phyloP scores from a whole-genome alignment of 1,140 invertebrate species.

The Lordiphosa stackelbergi region DNA sequence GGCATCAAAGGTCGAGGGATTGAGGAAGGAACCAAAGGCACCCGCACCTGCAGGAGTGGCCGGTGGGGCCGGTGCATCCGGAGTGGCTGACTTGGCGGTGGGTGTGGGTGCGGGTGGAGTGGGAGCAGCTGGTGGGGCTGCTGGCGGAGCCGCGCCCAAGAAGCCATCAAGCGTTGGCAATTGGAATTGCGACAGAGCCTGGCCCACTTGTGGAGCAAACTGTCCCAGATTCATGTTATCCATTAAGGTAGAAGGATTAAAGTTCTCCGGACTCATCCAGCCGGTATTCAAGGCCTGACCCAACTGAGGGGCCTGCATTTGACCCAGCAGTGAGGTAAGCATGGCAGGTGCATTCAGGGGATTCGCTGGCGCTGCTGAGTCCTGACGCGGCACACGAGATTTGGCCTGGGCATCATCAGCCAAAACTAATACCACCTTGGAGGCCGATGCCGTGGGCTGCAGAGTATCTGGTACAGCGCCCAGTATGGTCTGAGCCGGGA shows the following conservation, averaged over 20 bases:
- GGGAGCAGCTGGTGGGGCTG: conserved; percentile 4
- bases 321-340: conserved; percentile 18
- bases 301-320: conserved; percentile 14
- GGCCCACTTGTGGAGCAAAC: conserved; percentile 19
- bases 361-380: conserved; percentile 12
- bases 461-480: conserved; percentile 36
- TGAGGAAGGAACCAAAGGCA: background rate
- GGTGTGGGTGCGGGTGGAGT: background rate
- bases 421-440: conserved; percentile 67
- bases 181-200: conserved; percentile 8
- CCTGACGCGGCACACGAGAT: conserved; percentile 50
- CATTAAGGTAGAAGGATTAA: background rate
- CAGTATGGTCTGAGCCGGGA: conserved; percentile 42
- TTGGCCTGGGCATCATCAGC: conserved; percentile 57
- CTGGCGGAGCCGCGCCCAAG: conserved; percentile 23
- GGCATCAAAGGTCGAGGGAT: conserved; percentile 18
- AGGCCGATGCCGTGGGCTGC: conserved; percentile 27
- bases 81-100: conserved; percentile 6
- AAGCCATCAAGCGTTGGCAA: conserved; percentile 17
- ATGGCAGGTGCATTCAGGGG: background rate
- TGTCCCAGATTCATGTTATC: conserved; percentile 20
- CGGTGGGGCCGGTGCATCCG: conserved; percentile 8
- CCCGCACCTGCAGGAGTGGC: background rate
- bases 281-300: conserved; percentile 3
- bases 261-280: conserved; percentile 8